Conservation (phyloP, 2,113 vertebrate species). For the Bombycilla garrulus region DNA sequence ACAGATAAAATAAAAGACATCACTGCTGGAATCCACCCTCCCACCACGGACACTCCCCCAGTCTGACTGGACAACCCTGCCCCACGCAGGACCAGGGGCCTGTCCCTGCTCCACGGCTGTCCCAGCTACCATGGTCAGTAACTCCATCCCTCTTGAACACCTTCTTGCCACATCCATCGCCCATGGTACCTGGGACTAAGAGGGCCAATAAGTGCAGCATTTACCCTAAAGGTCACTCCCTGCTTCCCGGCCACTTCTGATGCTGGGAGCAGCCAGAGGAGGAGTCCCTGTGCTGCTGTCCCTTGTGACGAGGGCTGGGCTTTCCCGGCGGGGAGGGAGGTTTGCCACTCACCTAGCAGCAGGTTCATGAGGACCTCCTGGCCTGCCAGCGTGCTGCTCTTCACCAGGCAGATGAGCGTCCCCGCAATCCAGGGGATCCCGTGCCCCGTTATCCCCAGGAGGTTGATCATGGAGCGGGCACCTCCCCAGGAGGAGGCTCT, state of each 20-base stretch:
- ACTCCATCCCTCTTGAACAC: not conserved
- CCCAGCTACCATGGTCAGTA: not conserved
- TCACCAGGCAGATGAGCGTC: slow-evolving; percentile 89
- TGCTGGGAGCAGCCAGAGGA: slow-evolving; percentile 26
- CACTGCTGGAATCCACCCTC: not conserved
- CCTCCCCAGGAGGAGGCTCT: slow-evolving; percentile 87
- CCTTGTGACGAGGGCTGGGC: slow-evolving; percentile 7
- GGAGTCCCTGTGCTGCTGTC: not conserved
- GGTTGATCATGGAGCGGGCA: slow-evolving; percentile 88
- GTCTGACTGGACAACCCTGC: not conserved
- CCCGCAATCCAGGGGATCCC: slow-evolving; percentile 93
- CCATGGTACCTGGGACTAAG: not conserved
- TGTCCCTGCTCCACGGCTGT: not conserved
- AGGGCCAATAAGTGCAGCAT: not conserved
- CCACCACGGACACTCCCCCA: not conserved
- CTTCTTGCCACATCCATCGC: not conserved
- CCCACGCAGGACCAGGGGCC: not conserved
- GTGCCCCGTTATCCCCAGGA: slow-evolving; percentile 91
- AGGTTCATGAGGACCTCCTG: slow-evolving; percentile 97
- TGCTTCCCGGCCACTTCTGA: not conserved
- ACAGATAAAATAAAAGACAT: not conserved
- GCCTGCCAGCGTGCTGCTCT: slow-evolving; percentile 91
- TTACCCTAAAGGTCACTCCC: not conserved
- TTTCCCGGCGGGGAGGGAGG: not conserved
- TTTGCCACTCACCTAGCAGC: slow-evolving; percentile 86